These are phyloP conservation scores for Nasonia longicornis DNA, from an alignment of 1,140 invertebrate species.

Conservation along the genomic window DNA sequence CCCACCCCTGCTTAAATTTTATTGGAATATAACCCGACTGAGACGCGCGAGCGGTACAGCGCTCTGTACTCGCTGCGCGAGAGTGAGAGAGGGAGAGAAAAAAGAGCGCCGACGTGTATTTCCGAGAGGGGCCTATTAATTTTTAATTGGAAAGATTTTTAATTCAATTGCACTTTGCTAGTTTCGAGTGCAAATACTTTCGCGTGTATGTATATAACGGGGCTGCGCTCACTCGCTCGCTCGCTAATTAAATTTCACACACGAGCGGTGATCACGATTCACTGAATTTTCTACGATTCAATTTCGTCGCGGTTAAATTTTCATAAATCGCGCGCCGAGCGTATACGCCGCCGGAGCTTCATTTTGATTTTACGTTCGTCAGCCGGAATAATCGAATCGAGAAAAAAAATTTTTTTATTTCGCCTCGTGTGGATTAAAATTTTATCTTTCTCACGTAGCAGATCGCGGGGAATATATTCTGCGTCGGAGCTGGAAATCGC, in stretches of 20 bases:
- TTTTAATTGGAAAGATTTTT: constrained; percentile 50
- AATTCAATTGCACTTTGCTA: constrained; percentile 50
- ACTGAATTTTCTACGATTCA: constrained; percentile 44
- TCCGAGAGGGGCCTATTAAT: constrained; percentile 47
- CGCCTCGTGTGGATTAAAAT: background rate
- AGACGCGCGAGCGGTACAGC: constrained; percentile 26
- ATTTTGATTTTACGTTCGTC: background rate
- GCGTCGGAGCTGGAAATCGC: too few species aligned
- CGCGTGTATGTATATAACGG: background rate
- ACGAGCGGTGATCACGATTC: constrained; percentile 41
- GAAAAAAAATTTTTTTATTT: background rate
- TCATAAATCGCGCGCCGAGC: background rate
- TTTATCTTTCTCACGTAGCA: background rate
- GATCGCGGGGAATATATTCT: too few species aligned
- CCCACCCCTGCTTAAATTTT: constrained; percentile 48
- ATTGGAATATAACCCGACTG: constrained; percentile 47
- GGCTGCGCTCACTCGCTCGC: background rate
- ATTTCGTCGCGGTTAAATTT: constrained; percentile 36
- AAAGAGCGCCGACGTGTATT: constrained; percentile 19
- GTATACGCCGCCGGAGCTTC: background rate
- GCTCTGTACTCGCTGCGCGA: background rate
- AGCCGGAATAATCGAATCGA: background rate
- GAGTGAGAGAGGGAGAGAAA: constrained; percentile 24
- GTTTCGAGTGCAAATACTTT: constrained; percentile 47
- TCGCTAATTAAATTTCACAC: constrained; percentile 48